These are phyloP conservation scores for Acanthopagrus latus DNA, from an alignment of 2,797 vertebrate species.

Conservation along the genomic window DNA sequence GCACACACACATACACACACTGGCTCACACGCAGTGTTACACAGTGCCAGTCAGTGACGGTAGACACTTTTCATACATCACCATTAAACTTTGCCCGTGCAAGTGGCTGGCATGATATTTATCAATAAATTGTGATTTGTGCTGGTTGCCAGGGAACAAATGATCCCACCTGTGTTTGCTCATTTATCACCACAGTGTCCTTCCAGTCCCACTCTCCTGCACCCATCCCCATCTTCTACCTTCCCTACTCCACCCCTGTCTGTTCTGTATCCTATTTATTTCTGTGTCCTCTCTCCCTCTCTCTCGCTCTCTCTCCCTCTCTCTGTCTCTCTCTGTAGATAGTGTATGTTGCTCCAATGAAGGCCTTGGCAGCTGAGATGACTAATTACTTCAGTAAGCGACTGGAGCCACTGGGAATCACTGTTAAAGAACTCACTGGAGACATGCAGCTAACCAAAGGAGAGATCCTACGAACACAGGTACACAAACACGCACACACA, in stretches of 20 bases:
- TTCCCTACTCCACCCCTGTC: conserved; percentile 12
- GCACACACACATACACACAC: conserved; percentile 6
- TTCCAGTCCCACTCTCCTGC: conserved; percentile 62
- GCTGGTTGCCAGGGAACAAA: conserved; percentile 89
- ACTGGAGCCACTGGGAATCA: conserved; percentile 93
- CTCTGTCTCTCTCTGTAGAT: conserved; percentile 85
- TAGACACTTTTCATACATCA: conserved; percentile 89
- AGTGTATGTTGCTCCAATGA: conserved; percentile 99
- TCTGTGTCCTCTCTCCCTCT: conserved; percentile 25
- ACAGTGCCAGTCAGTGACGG: conserved; percentile 73
- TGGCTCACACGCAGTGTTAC: not conserved
- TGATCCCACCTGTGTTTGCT: conserved; percentile 81
- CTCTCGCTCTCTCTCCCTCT: conserved; percentile 35
- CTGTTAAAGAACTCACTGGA: conserved; percentile 96
- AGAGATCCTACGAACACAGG: conserved; percentile 89
- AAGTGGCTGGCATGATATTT: conserved; percentile 87
- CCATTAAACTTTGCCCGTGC: conserved; percentile 87
- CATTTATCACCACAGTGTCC: conserved; percentile 90
- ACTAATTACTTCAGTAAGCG: conserved; percentile 99
- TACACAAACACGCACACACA: conserved; percentile 39
- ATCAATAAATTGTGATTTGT: conserved; percentile 90
- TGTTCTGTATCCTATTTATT: conserved; percentile 31
- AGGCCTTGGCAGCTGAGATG: conserved; percentile 99
- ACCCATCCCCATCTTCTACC: conserved; percentile 14
- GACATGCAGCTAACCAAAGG: conserved; percentile 99